These are phyloP conservation scores for Apodemus speciosus DNA, from an alignment of 2,113 vertebrate species.

Conservation along the genomic window DNA sequence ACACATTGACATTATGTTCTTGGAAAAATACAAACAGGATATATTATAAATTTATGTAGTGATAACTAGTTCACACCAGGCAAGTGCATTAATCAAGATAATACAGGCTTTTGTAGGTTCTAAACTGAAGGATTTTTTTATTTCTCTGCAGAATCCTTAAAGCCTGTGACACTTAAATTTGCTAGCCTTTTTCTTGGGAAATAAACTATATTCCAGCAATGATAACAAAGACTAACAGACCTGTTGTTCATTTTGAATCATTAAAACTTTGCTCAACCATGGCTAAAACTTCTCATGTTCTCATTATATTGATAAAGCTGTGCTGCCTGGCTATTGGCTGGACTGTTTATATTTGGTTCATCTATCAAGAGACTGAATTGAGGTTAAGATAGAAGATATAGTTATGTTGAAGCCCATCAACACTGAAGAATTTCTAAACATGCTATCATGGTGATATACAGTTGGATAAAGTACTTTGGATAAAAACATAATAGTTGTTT, in stretches of 20 bases:
- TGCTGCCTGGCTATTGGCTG: slow-evolving; percentile 97
- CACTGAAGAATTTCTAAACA: slow-evolving; percentile 99
- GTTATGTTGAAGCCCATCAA: slow-evolving; percentile 96
- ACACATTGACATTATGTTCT: neutral
- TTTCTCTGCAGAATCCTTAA: slow-evolving; percentile 84
- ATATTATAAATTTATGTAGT: neutral
- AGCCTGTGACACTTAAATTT: slow-evolving; percentile 90
- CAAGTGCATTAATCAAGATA: neutral
- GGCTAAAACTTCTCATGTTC: slow-evolving; percentile 98
- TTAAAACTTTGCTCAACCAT: slow-evolving; percentile 99
- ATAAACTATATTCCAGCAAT: slow-evolving; percentile 85
- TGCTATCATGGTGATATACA: slow-evolving; percentile 96
- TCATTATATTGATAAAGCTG: slow-evolving; percentile 99
- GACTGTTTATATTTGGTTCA: slow-evolving; percentile 98
- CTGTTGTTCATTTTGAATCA: slow-evolving; percentile 89
- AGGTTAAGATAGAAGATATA: slow-evolving; percentile 98
- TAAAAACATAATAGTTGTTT: neutral
- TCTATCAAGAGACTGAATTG: slow-evolving; percentile 95
- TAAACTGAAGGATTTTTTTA: slow-evolving; percentile 83
- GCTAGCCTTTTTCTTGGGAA: slow-evolving; percentile 84
- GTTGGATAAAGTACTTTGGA: neutral
- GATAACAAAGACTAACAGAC: slow-evolving; percentile 29
- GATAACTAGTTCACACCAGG: neutral
- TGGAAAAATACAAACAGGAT: slow-evolving; percentile 87
- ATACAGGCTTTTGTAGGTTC: slow-evolving; percentile 83